Percentiles rank a stretch among this genome's conserved stretches.
phyloP scores from a whole-genome alignment of 1,140 invertebrate genomes.

The Helicoverpa zea region DNA sequence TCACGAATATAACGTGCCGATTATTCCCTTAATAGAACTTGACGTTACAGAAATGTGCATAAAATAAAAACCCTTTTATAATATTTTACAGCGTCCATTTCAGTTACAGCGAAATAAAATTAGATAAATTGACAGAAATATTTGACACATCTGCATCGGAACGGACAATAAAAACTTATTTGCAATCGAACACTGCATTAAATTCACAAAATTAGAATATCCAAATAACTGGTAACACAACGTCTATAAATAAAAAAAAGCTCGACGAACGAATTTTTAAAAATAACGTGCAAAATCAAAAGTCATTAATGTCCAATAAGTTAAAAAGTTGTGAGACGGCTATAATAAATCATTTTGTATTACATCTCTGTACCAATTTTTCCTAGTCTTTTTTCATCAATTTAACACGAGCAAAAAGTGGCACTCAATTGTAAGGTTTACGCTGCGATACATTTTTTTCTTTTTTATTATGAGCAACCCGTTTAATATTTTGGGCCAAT shows the following conservation, averaged over 20 bases:
- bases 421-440: conserved; percentile 84
- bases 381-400: conserved; percentile 84
- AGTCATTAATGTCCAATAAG: conserved; percentile 85
- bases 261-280: conserved; percentile 56
- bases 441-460: conserved; percentile 61
- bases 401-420: conserved; percentile 83
- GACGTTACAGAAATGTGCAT: background rate
- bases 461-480: conserved; percentile 78
- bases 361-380: conserved; percentile 81
- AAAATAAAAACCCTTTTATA: conserved; percentile 19
- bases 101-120: background rate
- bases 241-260: conserved; percentile 64
- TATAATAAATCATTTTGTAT: conserved; percentile 85
- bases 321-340: conserved; percentile 81
- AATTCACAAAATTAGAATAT: conserved; percentile 54
- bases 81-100: background rate
- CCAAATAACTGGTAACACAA: conserved; percentile 55
- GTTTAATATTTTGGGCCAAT: conserved; percentile 82
- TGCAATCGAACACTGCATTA: conserved; percentile 42
- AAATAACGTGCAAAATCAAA: conserved; percentile 78
- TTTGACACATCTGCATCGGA: background rate
- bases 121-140: conserved; percentile 36
- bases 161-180: conserved; percentile 47
- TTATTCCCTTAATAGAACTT: background rate
- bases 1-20: background rate